These are phyloP conservation scores for Tenebrosternarchus preto DNA, from an alignment of 2,113 vertebrate genomes.

Conservation along the genomic window DNA sequence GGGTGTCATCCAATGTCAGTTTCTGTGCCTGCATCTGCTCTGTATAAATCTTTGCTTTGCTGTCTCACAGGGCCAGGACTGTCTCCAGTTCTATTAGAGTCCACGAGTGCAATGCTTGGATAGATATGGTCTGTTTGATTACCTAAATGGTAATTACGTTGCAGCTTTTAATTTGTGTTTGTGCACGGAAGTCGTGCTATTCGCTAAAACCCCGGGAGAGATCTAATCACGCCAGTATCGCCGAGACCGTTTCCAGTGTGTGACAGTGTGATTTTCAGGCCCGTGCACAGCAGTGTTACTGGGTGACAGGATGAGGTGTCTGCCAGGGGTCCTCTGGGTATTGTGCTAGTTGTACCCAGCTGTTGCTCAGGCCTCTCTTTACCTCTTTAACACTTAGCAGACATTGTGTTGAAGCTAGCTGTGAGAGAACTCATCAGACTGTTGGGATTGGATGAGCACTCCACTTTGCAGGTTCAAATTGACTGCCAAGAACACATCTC, in stretches of 20 bases:
- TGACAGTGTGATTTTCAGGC: constrained; percentile 74
- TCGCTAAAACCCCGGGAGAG: constrained; percentile 49
- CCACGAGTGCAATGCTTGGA: constrained; percentile 56
- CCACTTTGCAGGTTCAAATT: constrained; percentile 75
- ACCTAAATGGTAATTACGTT: constrained; percentile 52
- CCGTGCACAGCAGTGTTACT: constrained; percentile 77
- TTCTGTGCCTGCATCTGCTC: constrained; percentile 72
- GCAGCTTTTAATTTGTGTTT: constrained; percentile 58
- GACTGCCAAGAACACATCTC: constrained; percentile 70
- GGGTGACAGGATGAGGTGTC: constrained; percentile 69
- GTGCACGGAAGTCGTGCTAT: constrained; percentile 40
- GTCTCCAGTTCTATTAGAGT: constrained; percentile 65
- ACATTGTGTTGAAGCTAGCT: constrained; percentile 67
- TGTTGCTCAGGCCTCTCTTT: constrained; percentile 74
- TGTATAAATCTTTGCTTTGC: constrained; percentile 76
- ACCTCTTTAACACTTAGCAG: constrained; percentile 76
- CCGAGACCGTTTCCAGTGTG: constrained; percentile 41
- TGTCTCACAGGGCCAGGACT: constrained; percentile 60
- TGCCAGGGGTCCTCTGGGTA: constrained; percentile 68
- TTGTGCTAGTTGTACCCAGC: constrained; percentile 76
- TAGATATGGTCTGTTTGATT: constrained; percentile 56
- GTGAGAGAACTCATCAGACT: constrained; percentile 72
- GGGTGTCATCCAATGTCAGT: constrained; percentile 72
- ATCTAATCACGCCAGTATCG: constrained; percentile 24
- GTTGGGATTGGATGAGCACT: constrained; percentile 74